Evolutionary conservation across 2,888 invertebrate species (phyloP).

Genomic region (Cylloceria caligata): DNA sequence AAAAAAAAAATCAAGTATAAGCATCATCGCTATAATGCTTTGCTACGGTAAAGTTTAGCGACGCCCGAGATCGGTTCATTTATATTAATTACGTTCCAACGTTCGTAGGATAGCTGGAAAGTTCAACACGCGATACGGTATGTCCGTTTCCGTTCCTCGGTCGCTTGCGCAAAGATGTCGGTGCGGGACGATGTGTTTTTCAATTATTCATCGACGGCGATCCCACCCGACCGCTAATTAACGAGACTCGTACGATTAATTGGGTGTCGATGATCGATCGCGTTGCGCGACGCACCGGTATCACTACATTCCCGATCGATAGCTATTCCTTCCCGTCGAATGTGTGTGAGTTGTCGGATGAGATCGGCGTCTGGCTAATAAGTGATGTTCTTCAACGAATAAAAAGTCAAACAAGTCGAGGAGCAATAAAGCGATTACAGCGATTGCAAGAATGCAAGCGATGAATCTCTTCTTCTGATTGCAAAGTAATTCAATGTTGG

Average conservation of each 20-base stretch:
- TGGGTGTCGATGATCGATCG: constrained; percentile 68
- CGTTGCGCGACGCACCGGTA: constrained; percentile 9
- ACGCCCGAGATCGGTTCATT: background rate
- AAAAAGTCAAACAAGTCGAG: constrained; percentile 31
- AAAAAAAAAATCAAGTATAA: too few species aligned
- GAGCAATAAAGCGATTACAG: background rate
- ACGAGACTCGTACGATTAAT: constrained; percentile 64
- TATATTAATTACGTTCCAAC: constrained; percentile 20
- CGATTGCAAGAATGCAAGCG: background rate
- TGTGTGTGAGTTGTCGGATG: constrained; percentile 1
- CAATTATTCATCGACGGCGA: constrained; percentile 60
- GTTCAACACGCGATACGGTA: background rate
- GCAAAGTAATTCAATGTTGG: background rate
- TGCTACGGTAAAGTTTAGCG: background rate
- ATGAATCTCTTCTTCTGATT: background rate
- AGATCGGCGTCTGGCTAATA: constrained; percentile 1
- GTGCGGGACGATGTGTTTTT: constrained; percentile 40
- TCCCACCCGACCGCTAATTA: constrained; percentile 62
- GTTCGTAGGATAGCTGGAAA: background rate
- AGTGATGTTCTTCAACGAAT: constrained; percentile 7
- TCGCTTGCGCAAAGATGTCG: constrained; percentile 11
- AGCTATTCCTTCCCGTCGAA: constrained; percentile 10
- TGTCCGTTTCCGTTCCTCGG: constrained; percentile 13
- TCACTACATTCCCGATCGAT: constrained; percentile 4
- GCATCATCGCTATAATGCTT: background rate